Evolutionary conservation across 2,888 invertebrate species (phyloP), one percentile per base, ranked within the genome.

Genomic region (Cantharis rustica): DNA sequence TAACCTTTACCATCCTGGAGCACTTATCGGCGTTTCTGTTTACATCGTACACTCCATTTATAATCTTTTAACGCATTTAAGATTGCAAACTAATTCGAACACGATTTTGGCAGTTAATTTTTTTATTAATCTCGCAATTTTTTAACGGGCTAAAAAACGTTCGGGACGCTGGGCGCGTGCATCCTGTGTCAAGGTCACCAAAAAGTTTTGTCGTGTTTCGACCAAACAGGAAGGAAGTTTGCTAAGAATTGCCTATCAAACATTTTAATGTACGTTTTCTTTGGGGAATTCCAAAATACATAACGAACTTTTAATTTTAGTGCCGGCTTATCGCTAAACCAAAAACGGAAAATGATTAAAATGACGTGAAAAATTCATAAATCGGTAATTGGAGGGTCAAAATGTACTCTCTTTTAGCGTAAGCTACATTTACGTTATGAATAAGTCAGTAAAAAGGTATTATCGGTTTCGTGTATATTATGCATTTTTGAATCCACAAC

Each of bases 11-110:
- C n/a, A 66, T 66, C 17, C n/a, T n/a, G 20, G 7, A 23, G 17
- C 23, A 66, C 64, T 66, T 66, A 66, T 20, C 64, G 64, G 64
- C 17, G 64, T 66, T 66, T 66, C 64, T 66, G 64, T 66, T 66
- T 66, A 66, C 64, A 20, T 66, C 64, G 7, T 20, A 10, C 64
- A 20, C n/a, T n/a, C 64, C 64, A 66, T 66, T 23, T 66, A 47
- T 47, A 47, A 47, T 47, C 16, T 64, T 27, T 64, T 15, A 15
- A 64, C 64, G 20, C 17, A 20, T 64, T 64, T 64, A 20, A 20
- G 63, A 63, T 10, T 63, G 63, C 64, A 66, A 20, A 23, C 23
- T 66, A 66, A 66, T 66, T 17, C 47, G 47, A 20, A 66, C 64
- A 13, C 64, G 20, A 66, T n/a, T 20, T 31, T 66, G n/a, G 10